Base-by-base conservation (phyloP, 2,888 invertebrate genomes). In the Drosophila rellima region DNA sequence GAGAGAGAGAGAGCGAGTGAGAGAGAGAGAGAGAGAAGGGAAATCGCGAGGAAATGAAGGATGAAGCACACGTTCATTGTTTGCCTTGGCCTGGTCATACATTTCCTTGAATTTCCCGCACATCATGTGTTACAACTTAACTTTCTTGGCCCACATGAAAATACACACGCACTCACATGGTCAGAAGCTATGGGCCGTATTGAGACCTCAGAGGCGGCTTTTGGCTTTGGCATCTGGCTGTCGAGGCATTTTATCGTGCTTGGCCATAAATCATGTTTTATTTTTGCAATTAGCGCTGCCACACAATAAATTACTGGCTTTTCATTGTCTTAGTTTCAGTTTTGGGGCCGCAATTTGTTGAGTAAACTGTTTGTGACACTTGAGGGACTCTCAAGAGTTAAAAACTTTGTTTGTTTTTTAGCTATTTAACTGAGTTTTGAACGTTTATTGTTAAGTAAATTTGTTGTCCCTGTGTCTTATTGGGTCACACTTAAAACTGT, bases 191-290 rank as follows among this genome's bases (percentile, higher is more conserved):
- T 60, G 31, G 51, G 63, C 66, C 52, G 44, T 63, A 67, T 40
- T 39, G 67, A 56, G 62, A 31, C 20, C 39, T 37, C 50, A 13
- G 54, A 26, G 74, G 61, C 74, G 74, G 59, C 65, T 35, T 35
- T 35, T 62, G 62, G 31, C 50, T 45, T 57, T 45, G 60, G 67
- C 59, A 48, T 39, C 37, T 48, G 56, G 52, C 64, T n/a, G n/a
- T n/a, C n/a, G n/a, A 26, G 57, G 54, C 74, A 67, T 60, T 70
- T 79, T 82, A 79, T 82, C 80, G 66, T 60, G 23, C 20, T 17
- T 37, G 35, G 70, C 78, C 81, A 89, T 85, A 88, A 85, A 85
- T 85, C 84, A 85, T 85, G 84, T 87, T 85, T 85, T 80, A 86
- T 87, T 85, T 85, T 89, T 79, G 80, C 80, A 82, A 82, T 82